phyloP scores from a whole-genome alignment of 2,888 invertebrate species.

The Pristionchus entomophagus region DNA sequence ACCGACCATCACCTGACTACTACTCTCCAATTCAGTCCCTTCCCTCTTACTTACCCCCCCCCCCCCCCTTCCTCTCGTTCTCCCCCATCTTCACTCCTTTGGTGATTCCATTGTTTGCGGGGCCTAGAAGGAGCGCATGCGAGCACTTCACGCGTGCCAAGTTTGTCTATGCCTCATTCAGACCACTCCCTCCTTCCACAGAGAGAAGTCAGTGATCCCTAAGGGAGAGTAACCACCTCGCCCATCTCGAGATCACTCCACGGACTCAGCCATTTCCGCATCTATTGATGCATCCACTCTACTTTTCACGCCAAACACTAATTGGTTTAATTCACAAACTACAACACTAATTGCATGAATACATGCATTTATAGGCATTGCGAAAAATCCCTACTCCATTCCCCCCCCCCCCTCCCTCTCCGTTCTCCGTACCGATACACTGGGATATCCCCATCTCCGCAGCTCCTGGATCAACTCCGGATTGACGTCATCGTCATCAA shows the following conservation, averaged over 20 bases:
- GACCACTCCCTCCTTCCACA: too few species aligned
- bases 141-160: background rate
- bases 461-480: conserved; percentile 4
- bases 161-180: background rate
- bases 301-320: too few species aligned
- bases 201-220: conserved; percentile 16
- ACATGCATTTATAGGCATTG: too few species aligned
- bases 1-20: background rate
- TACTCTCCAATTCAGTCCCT: background rate
- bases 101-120: conserved; percentile 10
- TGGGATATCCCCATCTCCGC: background rate
- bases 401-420: background rate
- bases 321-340: too few species aligned
- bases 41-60: background rate
- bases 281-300: background rate
- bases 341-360: too few species aligned
- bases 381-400: background rate
- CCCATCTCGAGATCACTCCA: background rate
- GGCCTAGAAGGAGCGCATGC: background rate
- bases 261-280: background rate
- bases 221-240: background rate
- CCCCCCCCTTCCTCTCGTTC: background rate
- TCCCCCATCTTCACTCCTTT: background rate
- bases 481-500: background rate
- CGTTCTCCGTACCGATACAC: background rate